Evolutionary conservation across 2,888 invertebrate genomes (phyloP), one percentile per base, ranked within the genome.

Genomic region (Drosophila quinaria): DNA sequence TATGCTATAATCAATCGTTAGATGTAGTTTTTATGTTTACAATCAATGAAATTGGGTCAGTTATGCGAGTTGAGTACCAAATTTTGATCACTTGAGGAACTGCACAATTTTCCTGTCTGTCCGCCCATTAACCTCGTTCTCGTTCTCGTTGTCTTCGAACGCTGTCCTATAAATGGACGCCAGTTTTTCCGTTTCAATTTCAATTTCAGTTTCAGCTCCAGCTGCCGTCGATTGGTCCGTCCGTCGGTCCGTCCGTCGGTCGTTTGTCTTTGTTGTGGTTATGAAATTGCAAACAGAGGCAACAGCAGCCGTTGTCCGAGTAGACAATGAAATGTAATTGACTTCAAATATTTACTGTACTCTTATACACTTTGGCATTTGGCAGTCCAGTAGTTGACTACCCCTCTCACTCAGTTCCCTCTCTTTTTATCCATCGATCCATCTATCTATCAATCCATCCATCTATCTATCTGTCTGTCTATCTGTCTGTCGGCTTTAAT

Each of bases 321-420:
- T 29, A 69, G 83, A 78, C 78, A 83, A 82, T 81, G 66, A 73
- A 70, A 76, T 71, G 78, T 83, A 83, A 87, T 87, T 84, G 83
- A 87, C 84, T 87, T 83, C 84, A 87, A 87, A 87, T 84, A 87
- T 83, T 83, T 83, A 78, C 78, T 70, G 55, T 62, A 68, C 49
- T 72, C 63, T 56, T 61, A 8, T 69, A 66, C 74, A 61, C 74
- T 70, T 68, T 65, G 80, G 80, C 70, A 71, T 77, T 81, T 74
- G 55, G 55, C 62, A 63, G 72, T 10, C 72, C 49, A 54, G n/a
- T 51, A 8, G 41, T 42, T n/a, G 31, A 25, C 25, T 46, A n/a
- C 9, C 8, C n/a, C 54, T 29, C 25, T 25, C 25, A 22, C 52
- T 37, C 37, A n/a, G 37, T 37, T 37, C n/a, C 37, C 37, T n/a